Evolutionary conservation across 2,797 vertebrate species (phyloP), one percentile per base, ranked within the genome.

Genomic region (Sebastes trivittatus): DNA sequence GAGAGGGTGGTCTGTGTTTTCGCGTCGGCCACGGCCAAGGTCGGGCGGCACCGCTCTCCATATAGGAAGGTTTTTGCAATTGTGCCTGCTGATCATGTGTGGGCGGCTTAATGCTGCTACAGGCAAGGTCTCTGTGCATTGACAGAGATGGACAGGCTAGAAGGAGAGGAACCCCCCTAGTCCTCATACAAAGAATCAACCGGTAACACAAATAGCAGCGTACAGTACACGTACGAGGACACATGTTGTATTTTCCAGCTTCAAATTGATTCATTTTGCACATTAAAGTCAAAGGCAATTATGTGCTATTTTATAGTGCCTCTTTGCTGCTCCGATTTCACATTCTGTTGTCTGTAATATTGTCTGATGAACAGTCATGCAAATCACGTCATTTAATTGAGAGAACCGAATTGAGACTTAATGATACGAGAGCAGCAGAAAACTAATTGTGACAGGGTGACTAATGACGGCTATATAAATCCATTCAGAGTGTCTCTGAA

Each of bases 381-480:
- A 62, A 56, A 87, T 83, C 75, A 36, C 42, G n/a, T 73, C 63
- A 30, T 75, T 83, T 60, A 80, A 85, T 67, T 54, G 72, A 76
- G 63, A 66, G 72, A 38, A 32, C 29, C 58, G 61, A 81, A 90
- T 72, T 75, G 67, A 89, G 85, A 80, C 86, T 77, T 77, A 75
- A 85, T 83, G 68, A 82, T 23, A 71, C 6, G 9, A 65, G 74
- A 72, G 73, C 65, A 27, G 80, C 69, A 63, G 85, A 84, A 88
- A 84, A 89, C 69, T 74, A 66, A 70, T 71, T 84, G 78, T 86
- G 87, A 86, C 89, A 80, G 78, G 80, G 56, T 80, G 82, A 91
- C 82, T 79, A 82, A 88, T 79, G 82, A 77, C n/a, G 4, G 42
- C 67, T 29, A 5, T 70, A 66, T 74, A 42, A 87, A 87, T 87